Base-by-base conservation (phyloP, 2,797 vertebrate species). In the Chromis chromis region DNA sequence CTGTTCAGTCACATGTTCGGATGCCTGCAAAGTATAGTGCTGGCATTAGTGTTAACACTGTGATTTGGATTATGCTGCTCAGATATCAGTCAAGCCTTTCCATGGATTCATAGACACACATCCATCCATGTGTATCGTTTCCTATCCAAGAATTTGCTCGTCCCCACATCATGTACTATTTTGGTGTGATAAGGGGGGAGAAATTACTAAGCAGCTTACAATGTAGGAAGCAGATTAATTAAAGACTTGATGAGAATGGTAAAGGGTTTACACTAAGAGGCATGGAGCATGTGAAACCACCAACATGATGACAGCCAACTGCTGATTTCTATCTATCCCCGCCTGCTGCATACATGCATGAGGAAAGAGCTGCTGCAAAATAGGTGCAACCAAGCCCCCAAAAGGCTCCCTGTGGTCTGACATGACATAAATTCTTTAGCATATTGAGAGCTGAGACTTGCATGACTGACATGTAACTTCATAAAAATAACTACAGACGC, bases 201-300 rank as follows among this genome's bases (percentile, higher is more conserved):
- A 84, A 89, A 88, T 92, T 81, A 78, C 81, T 90, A 90, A 93
- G 86, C 59, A 49, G 89, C 90, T 91, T 91, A 91, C 65, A 86
- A 90, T 61, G 82, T 90, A 86, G 82, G 85, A 90, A 90, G 87
- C 77, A 92, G 91, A 93, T 93, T 93, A 91, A 94, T 93, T 92
- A 92, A 90, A 92, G 84, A 78, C 82, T 87, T 91, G 90, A 94
- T 90, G 88, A 88, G 83, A 82, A 88, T 78, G 76, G 86, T 89
- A 88, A 90, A 85, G 67, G 85, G 86, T 92, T 93, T 92, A 91
- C 84, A 85, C 74, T 91, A 81, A 91, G 86, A 89, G 78, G 81
- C 90, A 81, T 78, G 76, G 66, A 78, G 39, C 78, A 81, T 86
- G 76, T 88, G 65, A 87, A 88, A 76, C 74, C 71, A 82, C 79